Percentiles rank a stretch among this genome's conserved stretches.
Evolutionary conservation across 1,140 invertebrate genomes (phyloP).

Genomic region (Streblospio benedicti): DNA sequence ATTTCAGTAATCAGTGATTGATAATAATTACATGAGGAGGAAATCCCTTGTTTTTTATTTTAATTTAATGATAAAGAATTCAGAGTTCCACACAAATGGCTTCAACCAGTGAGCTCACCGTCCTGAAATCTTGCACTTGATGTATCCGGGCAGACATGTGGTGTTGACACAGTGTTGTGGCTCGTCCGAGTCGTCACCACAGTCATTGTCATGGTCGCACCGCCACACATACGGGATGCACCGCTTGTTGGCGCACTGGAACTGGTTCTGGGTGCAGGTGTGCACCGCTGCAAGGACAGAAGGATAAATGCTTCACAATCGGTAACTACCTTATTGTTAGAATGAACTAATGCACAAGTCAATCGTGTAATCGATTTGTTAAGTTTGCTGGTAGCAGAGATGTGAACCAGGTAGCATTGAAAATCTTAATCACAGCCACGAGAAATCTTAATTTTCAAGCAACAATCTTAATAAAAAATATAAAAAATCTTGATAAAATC

Average conservation of each 20-base stretch:
- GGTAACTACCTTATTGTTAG: not conserved
- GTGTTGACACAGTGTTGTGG: conserved; percentile 46
- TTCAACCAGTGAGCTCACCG: not conserved
- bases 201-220: conserved; percentile 88
- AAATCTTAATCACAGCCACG: too few species aligned
- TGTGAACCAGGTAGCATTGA: not conserved
- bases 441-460: too few species aligned
- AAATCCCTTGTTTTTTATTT: too few species aligned
- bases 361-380: not conserved
- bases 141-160: conserved; percentile 64
- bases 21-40: too few species aligned
- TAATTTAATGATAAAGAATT: too few species aligned
- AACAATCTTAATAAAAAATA: too few species aligned
- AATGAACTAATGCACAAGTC: not conserved
- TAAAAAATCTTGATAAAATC: too few species aligned
- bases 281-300: conserved; percentile 33
- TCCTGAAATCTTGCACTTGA: conserved; percentile 79
- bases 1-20: not conserved
- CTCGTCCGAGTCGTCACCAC: conserved; percentile 69
- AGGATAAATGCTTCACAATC: not conserved
- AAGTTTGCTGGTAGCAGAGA: not conserved
- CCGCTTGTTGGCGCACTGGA: conserved; percentile 77
- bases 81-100: not conserved
- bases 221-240: conserved; percentile 87
- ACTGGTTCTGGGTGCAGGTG: conserved; percentile 80